These are phyloP conservation scores for Pseudeuparius sepicola DNA, from an alignment of 2,888 invertebrate species.

Conservation along the genomic window DNA sequence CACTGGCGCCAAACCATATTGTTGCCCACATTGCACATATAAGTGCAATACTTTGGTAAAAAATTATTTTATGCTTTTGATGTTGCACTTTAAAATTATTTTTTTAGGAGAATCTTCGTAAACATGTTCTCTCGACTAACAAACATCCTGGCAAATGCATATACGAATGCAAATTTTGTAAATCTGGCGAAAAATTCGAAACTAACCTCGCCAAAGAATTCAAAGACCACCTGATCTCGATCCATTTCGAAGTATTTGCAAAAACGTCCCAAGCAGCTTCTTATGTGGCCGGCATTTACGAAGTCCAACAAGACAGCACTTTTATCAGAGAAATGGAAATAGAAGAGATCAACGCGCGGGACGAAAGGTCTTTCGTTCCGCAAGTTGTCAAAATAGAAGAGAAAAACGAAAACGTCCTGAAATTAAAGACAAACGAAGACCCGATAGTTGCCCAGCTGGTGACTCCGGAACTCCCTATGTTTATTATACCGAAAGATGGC, in stretches of 20 bases:
- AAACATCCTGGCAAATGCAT: slow-evolving; percentile 69
- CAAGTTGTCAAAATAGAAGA: too few species aligned
- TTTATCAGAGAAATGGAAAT: slow-evolving; percentile 15
- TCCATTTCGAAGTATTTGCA: slow-evolving; percentile 46
- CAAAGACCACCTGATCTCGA: slow-evolving; percentile 50
- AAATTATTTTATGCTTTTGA: not conserved
- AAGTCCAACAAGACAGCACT: slow-evolving; percentile 33
- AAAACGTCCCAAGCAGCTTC: slow-evolving; percentile 43
- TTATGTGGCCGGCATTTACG: slow-evolving; percentile 43
- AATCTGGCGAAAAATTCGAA: slow-evolving; percentile 36
- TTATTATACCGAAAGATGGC: slow-evolving; percentile 33
- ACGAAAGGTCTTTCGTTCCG: too few species aligned
- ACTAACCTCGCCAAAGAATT: slow-evolving; percentile 60
- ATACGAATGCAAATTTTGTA: slow-evolving; percentile 67
- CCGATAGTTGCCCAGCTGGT: slow-evolving; percentile 26
- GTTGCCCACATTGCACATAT: slow-evolving; percentile 73
- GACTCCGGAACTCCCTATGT: slow-evolving; percentile 31
- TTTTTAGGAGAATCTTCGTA: slow-evolving; percentile 73
- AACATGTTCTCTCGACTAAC: slow-evolving; percentile 71
- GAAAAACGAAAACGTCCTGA: slow-evolving; percentile 16
- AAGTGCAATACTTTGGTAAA: slow-evolving; percentile 69
- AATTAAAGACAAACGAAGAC: slow-evolving; percentile 22
- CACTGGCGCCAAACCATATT: slow-evolving; percentile 72
- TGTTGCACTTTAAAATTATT: slow-evolving; percentile 17
- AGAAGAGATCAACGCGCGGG: too few species aligned